Conservation (phyloP, 2,888 invertebrate species). For the Cabera pusaria region DNA sequence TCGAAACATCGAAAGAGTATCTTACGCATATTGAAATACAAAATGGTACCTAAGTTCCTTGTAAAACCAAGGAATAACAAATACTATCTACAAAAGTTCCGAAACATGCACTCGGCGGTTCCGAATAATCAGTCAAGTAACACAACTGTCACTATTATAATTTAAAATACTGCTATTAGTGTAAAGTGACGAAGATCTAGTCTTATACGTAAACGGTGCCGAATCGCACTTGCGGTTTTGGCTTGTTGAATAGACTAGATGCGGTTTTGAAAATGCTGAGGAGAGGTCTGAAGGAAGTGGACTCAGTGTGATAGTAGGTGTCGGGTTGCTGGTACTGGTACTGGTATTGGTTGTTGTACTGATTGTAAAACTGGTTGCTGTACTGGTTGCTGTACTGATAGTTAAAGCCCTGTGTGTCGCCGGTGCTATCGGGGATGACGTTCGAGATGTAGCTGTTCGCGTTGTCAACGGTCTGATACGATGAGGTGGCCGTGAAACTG, state of each 20-base stretch:
- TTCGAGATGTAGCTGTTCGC: constrained; percentile 79
- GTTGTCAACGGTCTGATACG: constrained; percentile 67
- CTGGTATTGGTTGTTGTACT: constrained; percentile 61
- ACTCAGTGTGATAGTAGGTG: constrained; percentile 55
- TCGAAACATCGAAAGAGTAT: constrained; percentile 49
- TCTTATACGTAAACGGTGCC: constrained; percentile 70
- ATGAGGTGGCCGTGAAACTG: constrained; percentile 66
- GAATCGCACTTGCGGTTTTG: constrained; percentile 70
- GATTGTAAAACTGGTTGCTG: constrained; percentile 61
- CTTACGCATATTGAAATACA: constrained; percentile 42
- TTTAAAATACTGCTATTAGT: constrained; percentile 68
- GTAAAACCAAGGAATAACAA: constrained; percentile 81
- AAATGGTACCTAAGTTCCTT: constrained; percentile 64
- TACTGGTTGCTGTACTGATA: constrained; percentile 49
- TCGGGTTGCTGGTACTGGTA: constrained; percentile 60
- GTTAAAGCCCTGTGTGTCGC: constrained; percentile 64
- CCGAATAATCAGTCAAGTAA: constrained; percentile 80
- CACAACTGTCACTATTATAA: constrained; percentile 70
- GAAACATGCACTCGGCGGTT: constrained; percentile 58
- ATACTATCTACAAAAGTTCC: constrained; percentile 70
- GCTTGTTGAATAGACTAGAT: constrained; percentile 66
- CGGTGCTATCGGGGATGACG: constrained; percentile 80
- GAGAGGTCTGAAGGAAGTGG: constrained; percentile 72
- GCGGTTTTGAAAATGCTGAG: constrained; percentile 76
- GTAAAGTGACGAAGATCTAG: constrained; percentile 29